These are phyloP conservation scores for Emberiza fucata DNA, from an alignment of 2,113 vertebrate species.

Conservation along the genomic window DNA sequence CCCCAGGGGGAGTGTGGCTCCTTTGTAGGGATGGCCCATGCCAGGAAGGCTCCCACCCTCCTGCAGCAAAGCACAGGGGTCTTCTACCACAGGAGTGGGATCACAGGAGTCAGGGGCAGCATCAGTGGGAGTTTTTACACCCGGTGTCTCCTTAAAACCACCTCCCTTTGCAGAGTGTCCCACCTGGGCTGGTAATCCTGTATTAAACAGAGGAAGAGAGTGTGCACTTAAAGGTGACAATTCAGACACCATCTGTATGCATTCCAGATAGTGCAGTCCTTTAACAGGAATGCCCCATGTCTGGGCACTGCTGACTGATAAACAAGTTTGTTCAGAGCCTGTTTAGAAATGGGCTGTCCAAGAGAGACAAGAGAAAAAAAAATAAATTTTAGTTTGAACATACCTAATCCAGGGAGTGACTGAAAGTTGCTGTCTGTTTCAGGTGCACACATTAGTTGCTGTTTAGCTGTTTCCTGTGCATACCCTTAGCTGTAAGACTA, in stretches of 20 bases:
- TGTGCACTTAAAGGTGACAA: not conserved
- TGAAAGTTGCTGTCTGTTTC: not conserved
- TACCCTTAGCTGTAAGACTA: not conserved
- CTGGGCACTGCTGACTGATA: not conserved
- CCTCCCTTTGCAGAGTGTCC: not conserved
- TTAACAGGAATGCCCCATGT: not conserved
- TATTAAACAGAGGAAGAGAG: constrained; percentile 3
- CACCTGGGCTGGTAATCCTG: constrained; percentile 27
- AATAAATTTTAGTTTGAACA: not conserved
- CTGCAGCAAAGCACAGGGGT: not conserved
- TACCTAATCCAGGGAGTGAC: not conserved
- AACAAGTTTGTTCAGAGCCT: not conserved
- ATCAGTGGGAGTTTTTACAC: not conserved
- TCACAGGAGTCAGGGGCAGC: not conserved
- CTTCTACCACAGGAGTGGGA: not conserved
- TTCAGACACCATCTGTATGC: not conserved
- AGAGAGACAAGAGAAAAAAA: not conserved
- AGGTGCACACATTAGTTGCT: not conserved
- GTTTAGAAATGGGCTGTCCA: not conserved
- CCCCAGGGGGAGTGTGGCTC: not conserved
- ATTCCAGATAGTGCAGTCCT: not conserved
- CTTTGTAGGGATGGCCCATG: not conserved
- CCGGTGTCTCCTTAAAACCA: not conserved
- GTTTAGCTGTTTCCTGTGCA: not conserved
- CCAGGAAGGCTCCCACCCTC: not conserved